phyloP scores from a whole-genome alignment of 2,797 vertebrate species.

The Macropodus opercularis region DNA sequence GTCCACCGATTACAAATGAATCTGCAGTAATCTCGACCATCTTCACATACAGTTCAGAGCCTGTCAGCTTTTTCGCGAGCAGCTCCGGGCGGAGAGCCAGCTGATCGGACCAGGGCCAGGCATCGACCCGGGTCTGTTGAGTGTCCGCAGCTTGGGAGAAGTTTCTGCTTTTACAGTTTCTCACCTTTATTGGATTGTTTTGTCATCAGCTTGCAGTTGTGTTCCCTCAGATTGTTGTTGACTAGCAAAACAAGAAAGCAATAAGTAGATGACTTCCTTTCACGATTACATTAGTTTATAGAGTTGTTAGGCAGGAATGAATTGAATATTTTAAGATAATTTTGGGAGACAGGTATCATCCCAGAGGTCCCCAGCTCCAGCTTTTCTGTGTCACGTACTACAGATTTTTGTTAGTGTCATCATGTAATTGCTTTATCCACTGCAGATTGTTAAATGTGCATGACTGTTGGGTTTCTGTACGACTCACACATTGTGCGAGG shows the following conservation, averaged over 20 bases:
- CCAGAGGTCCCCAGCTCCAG: not conserved
- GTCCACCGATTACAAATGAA: conserved; percentile 29
- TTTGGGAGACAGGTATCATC: no score
- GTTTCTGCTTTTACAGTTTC: conserved; percentile 19
- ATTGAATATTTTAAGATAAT: no score
- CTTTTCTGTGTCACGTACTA: no score
- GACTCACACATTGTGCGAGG: no score
- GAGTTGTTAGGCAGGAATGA: no score
- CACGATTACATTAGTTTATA: no score
- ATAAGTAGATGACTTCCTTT: no score
- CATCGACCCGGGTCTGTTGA: conserved; percentile 22
- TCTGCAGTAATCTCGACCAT: conserved; percentile 18
- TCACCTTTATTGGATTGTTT: not conserved
- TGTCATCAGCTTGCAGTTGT: not conserved
- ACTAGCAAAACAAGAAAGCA: not conserved
- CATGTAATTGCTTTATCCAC: not conserved
- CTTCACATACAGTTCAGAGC: conserved; percentile 22
- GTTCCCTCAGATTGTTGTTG: not conserved
- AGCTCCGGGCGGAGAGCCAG: conserved; percentile 19
- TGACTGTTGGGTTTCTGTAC: no score
- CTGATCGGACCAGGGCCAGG: conserved; percentile 28
- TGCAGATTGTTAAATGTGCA: no score
- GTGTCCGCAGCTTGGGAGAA: not conserved
- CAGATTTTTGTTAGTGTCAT: not conserved
- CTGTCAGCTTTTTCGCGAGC: conserved; percentile 35